phyloP scores from a whole-genome alignment of 2,797 vertebrate species.

The Falco naumanni region DNA sequence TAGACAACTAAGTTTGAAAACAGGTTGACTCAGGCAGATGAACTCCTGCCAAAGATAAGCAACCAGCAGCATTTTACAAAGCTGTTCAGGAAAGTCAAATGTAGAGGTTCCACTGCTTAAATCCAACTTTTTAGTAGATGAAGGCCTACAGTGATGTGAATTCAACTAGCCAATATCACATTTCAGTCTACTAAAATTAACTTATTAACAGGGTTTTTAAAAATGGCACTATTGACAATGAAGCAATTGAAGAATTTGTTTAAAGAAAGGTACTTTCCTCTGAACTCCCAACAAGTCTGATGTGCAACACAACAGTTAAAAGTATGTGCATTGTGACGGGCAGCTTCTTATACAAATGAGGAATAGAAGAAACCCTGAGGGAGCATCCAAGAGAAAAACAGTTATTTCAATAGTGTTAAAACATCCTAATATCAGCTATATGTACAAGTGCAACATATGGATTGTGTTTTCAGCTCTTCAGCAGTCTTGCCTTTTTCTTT shows the following conservation, averaged over 20 bases:
- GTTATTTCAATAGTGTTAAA: background rate
- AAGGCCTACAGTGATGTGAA: background rate
- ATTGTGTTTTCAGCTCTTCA: background rate
- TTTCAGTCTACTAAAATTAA: background rate
- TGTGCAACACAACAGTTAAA: background rate
- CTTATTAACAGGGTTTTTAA: background rate
- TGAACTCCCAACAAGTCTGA: background rate
- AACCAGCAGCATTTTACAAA: background rate
- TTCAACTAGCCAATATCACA: background rate
- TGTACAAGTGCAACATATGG: background rate
- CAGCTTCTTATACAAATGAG: background rate
- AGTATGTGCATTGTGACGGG: background rate
- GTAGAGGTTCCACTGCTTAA: background rate
- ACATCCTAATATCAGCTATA: background rate
- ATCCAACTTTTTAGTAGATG: background rate
- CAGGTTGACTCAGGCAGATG: background rate
- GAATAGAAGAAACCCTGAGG: background rate
- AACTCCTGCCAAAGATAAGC: background rate
- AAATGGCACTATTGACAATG: background rate
- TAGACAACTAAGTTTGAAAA: background rate
- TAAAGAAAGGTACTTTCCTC: background rate
- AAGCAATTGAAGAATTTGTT: background rate
- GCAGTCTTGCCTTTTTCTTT: background rate
- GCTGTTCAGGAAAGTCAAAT: background rate
- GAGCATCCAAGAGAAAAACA: background rate